phyloP scores from a whole-genome alignment of 2,113 vertebrate species.

The Scomber japonicus region DNA sequence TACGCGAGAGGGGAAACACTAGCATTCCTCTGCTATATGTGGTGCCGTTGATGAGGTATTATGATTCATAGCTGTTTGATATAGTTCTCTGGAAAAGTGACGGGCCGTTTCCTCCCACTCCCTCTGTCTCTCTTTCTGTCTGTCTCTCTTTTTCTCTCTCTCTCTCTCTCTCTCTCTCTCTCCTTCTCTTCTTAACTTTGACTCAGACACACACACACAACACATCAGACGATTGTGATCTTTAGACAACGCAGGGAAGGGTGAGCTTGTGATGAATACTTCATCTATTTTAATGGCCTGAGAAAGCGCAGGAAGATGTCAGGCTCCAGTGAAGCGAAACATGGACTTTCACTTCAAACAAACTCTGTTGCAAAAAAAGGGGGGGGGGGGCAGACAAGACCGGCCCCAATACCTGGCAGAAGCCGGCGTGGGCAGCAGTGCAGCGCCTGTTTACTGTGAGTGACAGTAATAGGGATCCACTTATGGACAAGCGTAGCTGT shows the following conservation, averaged over 20 bases:
- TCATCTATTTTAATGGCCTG: constrained; percentile 79
- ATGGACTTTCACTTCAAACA: constrained; percentile 74
- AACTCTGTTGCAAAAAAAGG: constrained; percentile 23
- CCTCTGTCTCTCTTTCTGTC: neutral
- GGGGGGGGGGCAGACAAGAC: constrained; percentile 3
- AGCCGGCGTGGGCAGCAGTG: constrained; percentile 36
- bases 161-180: too few species aligned
- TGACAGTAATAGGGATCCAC: constrained; percentile 78
- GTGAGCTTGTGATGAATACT: constrained; percentile 66
- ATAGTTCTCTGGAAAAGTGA: constrained; percentile 63
- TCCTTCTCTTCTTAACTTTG: neutral
- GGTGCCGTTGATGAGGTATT: constrained; percentile 67
- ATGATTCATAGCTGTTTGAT: constrained; percentile 64
- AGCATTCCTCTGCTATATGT: constrained; percentile 70
- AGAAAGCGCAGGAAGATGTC: constrained; percentile 73
- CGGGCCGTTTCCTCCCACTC: constrained; percentile 36
- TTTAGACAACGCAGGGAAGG: constrained; percentile 44
- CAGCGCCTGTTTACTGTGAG: constrained; percentile 67
- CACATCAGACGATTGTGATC: constrained; percentile 54
- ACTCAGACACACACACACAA: constrained; percentile 29
- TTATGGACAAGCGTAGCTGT: constrained; percentile 71
- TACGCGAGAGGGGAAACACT: constrained; percentile 56
- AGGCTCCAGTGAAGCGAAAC: constrained; percentile 72
- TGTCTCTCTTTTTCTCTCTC: too few species aligned
- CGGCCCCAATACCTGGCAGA: constrained; percentile 66